Conservation (phyloP, 2,888 invertebrate genomes). For the Poecilus cupreus region DNA sequence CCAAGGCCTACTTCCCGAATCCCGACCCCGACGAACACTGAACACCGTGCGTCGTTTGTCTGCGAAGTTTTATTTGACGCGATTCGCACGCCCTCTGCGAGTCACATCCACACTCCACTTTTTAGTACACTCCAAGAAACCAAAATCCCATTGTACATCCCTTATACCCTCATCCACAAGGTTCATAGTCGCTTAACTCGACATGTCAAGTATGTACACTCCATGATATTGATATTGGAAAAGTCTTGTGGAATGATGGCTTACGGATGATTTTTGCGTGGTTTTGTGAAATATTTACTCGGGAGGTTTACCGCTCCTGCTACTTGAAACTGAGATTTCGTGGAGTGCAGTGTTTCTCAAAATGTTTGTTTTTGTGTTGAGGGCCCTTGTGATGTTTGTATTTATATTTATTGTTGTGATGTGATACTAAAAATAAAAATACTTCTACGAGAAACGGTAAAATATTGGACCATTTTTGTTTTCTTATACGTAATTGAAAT, state of each 20-base stretch:
- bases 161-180: not conserved
- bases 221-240: conserved; percentile 2
- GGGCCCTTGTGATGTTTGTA: too few relatives aligned
- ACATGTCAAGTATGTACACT: not conserved
- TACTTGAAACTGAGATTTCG: too few relatives aligned
- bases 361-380: too few relatives aligned
- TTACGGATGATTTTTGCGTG: too few relatives aligned
- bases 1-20: not conserved
- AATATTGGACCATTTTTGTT: too few relatives aligned
- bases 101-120: not conserved
- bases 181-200: not conserved
- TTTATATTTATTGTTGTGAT: too few relatives aligned
- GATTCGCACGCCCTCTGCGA: not conserved
- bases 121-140: not conserved
- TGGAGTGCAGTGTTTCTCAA: too few relatives aligned
- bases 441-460: too few relatives aligned
- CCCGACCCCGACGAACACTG: not conserved
- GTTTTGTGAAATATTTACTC: too few relatives aligned
- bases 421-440: too few relatives aligned
- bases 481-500: too few relatives aligned
- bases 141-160: not conserved
- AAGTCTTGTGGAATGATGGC: not conserved
- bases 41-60: not conserved
- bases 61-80: conserved; percentile 11
- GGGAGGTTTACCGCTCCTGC: too few relatives aligned